A percentile compares a stretch with the other conserved stretches of the same genome.
Conservation (phyloP, 1,140 invertebrate genomes). For the Formica selysi region DNA sequence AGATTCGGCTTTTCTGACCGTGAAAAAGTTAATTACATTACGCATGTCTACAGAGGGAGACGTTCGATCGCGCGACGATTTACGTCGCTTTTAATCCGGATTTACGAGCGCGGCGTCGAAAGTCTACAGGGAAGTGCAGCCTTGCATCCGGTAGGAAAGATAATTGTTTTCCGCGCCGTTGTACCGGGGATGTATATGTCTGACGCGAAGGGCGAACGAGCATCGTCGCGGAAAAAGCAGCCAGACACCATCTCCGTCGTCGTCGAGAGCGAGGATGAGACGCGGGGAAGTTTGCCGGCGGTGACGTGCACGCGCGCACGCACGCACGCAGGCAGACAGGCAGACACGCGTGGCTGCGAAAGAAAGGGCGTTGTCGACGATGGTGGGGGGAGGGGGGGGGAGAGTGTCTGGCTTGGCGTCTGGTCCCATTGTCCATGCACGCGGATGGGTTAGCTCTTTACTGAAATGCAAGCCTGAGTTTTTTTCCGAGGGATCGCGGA, state of each 20-base stretch:
- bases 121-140: constrained; percentile 16
- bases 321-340: constrained; percentile 44
- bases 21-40: constrained; percentile 27
- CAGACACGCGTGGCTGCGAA: constrained; percentile 67
- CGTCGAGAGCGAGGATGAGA: neutral
- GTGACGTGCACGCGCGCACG: constrained; percentile 39
- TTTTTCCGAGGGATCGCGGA: constrained; percentile 53
- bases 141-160: constrained; percentile 15
- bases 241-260: constrained; percentile 48
- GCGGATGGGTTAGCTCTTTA: constrained; percentile 77
- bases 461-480: constrained; percentile 74
- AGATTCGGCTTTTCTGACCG: constrained; percentile 14
- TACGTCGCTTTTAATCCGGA: constrained; percentile 37
- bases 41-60: neutral
- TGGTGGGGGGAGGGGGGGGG: too few species aligned
- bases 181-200: constrained; percentile 50
- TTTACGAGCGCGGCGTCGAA: constrained; percentile 53
- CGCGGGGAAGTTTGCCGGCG: neutral
- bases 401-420: constrained; percentile 72
- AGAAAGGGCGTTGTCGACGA: constrained; percentile 71
- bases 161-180: constrained; percentile 70
- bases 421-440: constrained; percentile 76
- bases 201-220: constrained; percentile 35
- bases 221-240: constrained; percentile 52
- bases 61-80: constrained; percentile 26